A percentile compares a stretch with the other conserved stretches of the same genome.
These are phyloP conservation scores for Lutraria lutraria DNA, from an alignment of 2,888 invertebrate species.

Conservation along the genomic window DNA sequence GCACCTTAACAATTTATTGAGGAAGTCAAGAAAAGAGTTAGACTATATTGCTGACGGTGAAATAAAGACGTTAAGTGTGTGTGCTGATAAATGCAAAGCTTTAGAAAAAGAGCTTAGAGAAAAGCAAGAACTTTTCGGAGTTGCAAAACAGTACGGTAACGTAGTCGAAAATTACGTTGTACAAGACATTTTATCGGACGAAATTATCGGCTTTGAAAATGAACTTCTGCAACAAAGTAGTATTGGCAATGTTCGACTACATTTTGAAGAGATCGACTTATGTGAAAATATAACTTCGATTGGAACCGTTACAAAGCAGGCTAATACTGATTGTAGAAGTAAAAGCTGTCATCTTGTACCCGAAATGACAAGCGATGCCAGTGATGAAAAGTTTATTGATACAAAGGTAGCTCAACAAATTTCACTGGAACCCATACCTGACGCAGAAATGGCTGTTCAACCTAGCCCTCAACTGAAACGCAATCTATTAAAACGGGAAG, in stretches of 20 bases:
- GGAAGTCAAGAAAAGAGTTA: not conserved
- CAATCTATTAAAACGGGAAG: too few relatives aligned
- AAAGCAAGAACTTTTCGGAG: not conserved
- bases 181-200: not conserved
- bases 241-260: not conserved
- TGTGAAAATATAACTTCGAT: not conserved
- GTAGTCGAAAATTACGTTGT: not conserved
- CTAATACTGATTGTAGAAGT: not conserved
- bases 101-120: not conserved
- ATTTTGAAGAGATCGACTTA: not conserved
- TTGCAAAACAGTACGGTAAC: constrained; percentile 17
- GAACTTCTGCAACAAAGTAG: not conserved
- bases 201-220: not conserved
- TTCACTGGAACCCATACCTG: not conserved
- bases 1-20: not conserved
- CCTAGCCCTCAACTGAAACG: not conserved
- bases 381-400: not conserved
- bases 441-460: not conserved
- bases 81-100: not conserved
- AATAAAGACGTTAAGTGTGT: too few relatives aligned
- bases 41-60: not conserved
- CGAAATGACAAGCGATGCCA: constrained; percentile 4
- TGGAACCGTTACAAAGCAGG: not conserved
- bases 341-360: not conserved
- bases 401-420: not conserved